phyloP scores from a whole-genome alignment of 2,113 vertebrate genomes.

The Tachysurus vachellii region DNA sequence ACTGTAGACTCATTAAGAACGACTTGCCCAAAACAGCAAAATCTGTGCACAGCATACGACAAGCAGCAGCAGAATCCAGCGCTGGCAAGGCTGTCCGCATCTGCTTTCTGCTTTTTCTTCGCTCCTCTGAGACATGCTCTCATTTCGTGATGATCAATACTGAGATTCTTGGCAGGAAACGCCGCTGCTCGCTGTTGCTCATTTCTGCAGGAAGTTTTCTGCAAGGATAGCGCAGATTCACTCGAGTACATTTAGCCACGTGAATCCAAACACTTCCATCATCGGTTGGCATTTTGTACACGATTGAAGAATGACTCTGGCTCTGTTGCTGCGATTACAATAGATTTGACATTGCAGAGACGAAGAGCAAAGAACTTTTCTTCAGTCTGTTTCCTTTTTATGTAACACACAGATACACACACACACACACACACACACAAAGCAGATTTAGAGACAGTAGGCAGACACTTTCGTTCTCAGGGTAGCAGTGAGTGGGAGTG shows the following conservation, averaged over 20 bases:
- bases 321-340: neutral
- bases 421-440: conserved; percentile 6
- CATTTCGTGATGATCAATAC: conserved; percentile 33
- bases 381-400: conserved; percentile 18
- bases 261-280: neutral
- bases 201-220: neutral
- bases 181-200: conserved; percentile 7
- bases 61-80: conserved; percentile 16
- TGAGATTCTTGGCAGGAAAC: conserved; percentile 12
- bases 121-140: conserved; percentile 21
- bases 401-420: conserved; percentile 2
- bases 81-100: neutral
- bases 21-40: neutral
- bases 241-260: neutral
- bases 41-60: conserved; percentile 13
- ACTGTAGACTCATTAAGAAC: conserved; percentile 30
- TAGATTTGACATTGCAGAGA: neutral
- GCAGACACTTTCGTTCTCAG: conserved; percentile 67
- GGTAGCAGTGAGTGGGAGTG: conserved; percentile 70
- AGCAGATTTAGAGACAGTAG: conserved; percentile 60
- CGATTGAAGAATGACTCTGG: neutral
- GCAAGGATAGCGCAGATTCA: neutral
- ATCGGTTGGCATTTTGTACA: neutral
- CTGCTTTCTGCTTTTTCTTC: neutral
- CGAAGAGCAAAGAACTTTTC: neutral